Evolutionary conservation across 2,888 invertebrate genomes (phyloP).

Genomic region (Tridacna crocea): DNA sequence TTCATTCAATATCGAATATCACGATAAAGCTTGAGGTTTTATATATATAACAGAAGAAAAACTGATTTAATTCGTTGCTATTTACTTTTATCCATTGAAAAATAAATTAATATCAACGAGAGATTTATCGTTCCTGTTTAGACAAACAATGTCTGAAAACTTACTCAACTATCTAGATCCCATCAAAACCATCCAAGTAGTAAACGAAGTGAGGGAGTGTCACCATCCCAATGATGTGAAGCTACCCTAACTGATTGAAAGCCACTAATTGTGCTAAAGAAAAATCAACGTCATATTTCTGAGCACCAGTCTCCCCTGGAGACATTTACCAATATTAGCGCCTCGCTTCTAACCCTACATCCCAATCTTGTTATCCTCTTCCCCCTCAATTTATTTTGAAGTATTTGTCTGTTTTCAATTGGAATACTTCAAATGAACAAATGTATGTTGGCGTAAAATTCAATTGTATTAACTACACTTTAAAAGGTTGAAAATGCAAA

Average conservation of each 20-base stretch:
- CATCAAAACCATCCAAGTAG: too few species aligned
- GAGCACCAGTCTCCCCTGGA: conserved; percentile 6
- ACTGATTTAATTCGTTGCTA: too few species aligned
- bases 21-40: too few species aligned
- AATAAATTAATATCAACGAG: neutral
- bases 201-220: neutral
- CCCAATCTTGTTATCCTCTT: neutral
- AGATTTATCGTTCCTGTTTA: too few species aligned
- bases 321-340: conserved; percentile 26
- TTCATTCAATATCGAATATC: too few species aligned
- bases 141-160: neutral
- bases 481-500: too few species aligned
- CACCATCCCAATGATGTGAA: conserved; percentile 10
- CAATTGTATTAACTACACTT: too few species aligned
- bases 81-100: neutral
- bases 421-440: too few species aligned
- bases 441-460: too few species aligned
- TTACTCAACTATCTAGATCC: neutral
- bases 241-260: conserved; percentile 9
- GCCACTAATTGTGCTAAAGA: conserved; percentile 21
- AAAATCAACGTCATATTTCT: conserved; percentile 22
- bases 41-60: too few species aligned
- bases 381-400: too few species aligned
- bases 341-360: conserved; percentile 4
- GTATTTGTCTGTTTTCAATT: too few species aligned